Percentiles rank a stretch among this genome's conserved stretches.
phyloP scores from a whole-genome alignment of 2,113 vertebrate species.

The Xenopus borealis region DNA sequence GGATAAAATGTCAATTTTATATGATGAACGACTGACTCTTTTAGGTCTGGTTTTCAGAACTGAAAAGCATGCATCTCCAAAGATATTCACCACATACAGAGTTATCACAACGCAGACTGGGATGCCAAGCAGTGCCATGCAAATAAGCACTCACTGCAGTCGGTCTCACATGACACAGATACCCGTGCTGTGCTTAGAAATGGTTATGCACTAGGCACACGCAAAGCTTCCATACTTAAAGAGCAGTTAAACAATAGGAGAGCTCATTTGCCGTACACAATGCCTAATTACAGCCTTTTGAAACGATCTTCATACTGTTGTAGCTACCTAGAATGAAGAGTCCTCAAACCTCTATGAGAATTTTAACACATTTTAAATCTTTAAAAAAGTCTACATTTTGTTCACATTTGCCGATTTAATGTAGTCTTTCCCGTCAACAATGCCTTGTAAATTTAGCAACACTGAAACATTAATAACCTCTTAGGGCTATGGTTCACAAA shows the following conservation, averaged over 20 bases:
- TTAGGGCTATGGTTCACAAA: too few species aligned
- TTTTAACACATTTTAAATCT: too few species aligned
- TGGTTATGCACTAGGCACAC: background rate
- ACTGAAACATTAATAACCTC: too few species aligned
- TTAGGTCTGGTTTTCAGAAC: too few species aligned
- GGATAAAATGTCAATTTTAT: too few species aligned
- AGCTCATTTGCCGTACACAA: background rate
- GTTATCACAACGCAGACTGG: background rate
- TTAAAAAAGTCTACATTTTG: too few species aligned
- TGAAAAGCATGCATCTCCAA: background rate
- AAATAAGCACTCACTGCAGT: background rate
- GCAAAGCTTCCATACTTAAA: background rate
- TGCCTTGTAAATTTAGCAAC: too few species aligned
- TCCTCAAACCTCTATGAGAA: background rate
- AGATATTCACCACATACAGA: background rate
- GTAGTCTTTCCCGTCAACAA: too few species aligned
- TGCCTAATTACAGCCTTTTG: background rate
- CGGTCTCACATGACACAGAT: too few species aligned
- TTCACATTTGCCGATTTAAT: too few species aligned
- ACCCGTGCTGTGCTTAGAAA: background rate
- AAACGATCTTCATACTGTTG: background rate
- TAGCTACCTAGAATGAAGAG: background rate
- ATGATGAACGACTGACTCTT: too few species aligned
- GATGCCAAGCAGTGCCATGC: background rate
- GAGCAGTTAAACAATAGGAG: conserved; percentile 1